Evolutionary conservation across 2,113 vertebrate genomes (phyloP), one percentile per base, ranked within the genome.

Genomic region (Poeciliopsis prolifica): DNA sequence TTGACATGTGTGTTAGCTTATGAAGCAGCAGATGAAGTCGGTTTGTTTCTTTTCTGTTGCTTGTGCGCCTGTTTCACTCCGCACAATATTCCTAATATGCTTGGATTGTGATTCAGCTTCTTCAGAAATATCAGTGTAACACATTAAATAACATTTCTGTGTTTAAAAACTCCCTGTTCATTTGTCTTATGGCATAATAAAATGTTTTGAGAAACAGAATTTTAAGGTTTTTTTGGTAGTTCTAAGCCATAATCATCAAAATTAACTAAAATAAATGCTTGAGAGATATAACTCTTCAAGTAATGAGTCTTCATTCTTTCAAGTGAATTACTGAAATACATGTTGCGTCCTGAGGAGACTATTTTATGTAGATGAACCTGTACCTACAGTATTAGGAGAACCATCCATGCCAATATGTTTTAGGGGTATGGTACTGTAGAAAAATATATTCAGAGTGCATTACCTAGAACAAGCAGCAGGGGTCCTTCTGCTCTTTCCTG

Each of bases 381-480:
- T 78, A 58, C 83, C 77, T 66, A 62, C 33, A 72, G 60, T 82
- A 74, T 88, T 70, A 28, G 10, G 22, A 72, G 24, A 76, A 77
- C 66, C 70, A 60, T 70, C 30, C 48, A 67, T 76, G 30, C 42
- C 42, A 48, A 44, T 12, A 12, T 37, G 22, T 78, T 76, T 60
- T 67, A 1, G 51, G 28, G 51, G 33, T n/a, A 54, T 29, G 37
- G 66, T 58, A 19, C 13, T 3, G 65, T 37, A 5, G 26, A 7
- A 2, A 22, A 42, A 5, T 6, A 22, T 26, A n/a, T 29, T 64
- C 33, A 19, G 29, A 5, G 35, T 85, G 77, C 42, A 51, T 76
- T 90, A 70, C 89, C 61, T 26, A 42, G n/a, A 70, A 11, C 2
- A 62, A 72, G 69, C 89, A 91, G 81, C 86, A 92, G 91, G 75